Base-by-base conservation (phyloP, 2,113 vertebrate species). In the Albula goreensis region DNA sequence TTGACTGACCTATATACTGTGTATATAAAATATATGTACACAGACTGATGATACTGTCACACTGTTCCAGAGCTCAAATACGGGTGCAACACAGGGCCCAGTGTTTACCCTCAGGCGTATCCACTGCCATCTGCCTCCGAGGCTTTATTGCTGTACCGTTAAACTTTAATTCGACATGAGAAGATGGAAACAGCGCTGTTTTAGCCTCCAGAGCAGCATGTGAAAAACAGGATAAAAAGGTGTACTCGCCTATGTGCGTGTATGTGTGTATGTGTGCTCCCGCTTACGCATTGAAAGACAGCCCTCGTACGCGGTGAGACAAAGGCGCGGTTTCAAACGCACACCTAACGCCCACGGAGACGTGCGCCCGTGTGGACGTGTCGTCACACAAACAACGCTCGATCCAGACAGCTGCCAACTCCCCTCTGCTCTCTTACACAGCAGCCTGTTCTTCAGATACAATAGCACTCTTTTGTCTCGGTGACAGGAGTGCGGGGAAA, bases 371-470 rank as follows among this genome's bases (percentile, higher is more conserved):
- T 12, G 3, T 74, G 81, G 57, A 10, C 86, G 8, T 3, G 48
- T 60, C 11, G 3, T 52, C n/a, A 2, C 91, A 92, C n/a, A 89
- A 89, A 41, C 31, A 56, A 85, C 78, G 82, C 86, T 70, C 60
- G 83, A 25, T 81, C 82, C 84, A 88, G 87, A 80, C 53, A 50
- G 78, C 48, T 1, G 1, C 53, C 60, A 15, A 17, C 12, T 31
- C 56, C 70, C 49, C 4, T 5, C 57, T 2, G 13, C 25, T 13
- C 81, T 13, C 52, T 8, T 19, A 77, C 51, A 25, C 70, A 77
- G 13, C 41, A 11, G 49, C 15, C 56, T 56, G 51, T 52, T 85
- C 50, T 31, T 17, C 53, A n/a, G 12, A 41, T 19, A 19, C 78
- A 48, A 25, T 25, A 49, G 10, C 41, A 50, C 70, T 31, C 41